Percentiles rank a stretch among this genome's conserved stretches.
These are phyloP conservation scores for Hololepta plana DNA, from an alignment of 2,888 invertebrate genomes.

Conservation along the genomic window DNA sequence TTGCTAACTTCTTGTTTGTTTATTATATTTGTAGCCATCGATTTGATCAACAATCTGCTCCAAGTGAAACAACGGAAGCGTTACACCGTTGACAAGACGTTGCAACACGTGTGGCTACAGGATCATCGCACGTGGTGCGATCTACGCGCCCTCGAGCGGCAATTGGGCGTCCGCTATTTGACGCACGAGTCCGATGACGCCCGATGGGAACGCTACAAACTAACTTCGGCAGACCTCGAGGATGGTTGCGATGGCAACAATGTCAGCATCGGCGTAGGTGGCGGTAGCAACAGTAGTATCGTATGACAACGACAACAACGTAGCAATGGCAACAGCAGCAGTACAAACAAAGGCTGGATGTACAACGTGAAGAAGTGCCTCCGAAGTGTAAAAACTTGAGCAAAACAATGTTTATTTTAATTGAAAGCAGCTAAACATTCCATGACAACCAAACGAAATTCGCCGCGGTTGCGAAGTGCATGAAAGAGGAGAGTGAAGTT, in stretches of 20 bases:
- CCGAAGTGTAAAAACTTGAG: conserved; percentile 21
- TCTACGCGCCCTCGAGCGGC: conserved; percentile 68
- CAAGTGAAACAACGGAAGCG: conserved; percentile 94
- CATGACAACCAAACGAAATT: too few species aligned
- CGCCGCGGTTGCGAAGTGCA: too few species aligned
- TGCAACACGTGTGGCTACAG: conserved; percentile 86
- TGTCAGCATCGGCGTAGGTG: conserved; percentile 10
- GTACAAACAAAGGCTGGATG: conserved; percentile 35
- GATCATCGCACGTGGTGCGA: conserved; percentile 91
- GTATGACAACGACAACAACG: too few species aligned
- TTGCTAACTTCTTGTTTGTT: conserved; percentile 3
- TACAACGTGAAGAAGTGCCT: conserved; percentile 27
- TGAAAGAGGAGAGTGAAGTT: too few species aligned
- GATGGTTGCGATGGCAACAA: conserved; percentile 11
- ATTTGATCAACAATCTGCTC: conserved; percentile 90
- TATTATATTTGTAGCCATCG: conserved; percentile 59
- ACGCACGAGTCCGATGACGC: conserved; percentile 87
- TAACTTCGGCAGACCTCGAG: conserved; percentile 7
- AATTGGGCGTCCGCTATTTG: conserved; percentile 56
- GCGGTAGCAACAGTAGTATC: background rate
- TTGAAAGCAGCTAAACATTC: too few species aligned
- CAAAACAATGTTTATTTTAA: conserved; percentile 2
- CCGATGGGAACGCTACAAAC: conserved; percentile 53
- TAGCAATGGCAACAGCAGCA: too few species aligned
- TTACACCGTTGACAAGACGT: conserved; percentile 89